These are phyloP conservation scores for Cheilosia grossa DNA, from an alignment of 2,888 invertebrate species.

Conservation along the genomic window DNA sequence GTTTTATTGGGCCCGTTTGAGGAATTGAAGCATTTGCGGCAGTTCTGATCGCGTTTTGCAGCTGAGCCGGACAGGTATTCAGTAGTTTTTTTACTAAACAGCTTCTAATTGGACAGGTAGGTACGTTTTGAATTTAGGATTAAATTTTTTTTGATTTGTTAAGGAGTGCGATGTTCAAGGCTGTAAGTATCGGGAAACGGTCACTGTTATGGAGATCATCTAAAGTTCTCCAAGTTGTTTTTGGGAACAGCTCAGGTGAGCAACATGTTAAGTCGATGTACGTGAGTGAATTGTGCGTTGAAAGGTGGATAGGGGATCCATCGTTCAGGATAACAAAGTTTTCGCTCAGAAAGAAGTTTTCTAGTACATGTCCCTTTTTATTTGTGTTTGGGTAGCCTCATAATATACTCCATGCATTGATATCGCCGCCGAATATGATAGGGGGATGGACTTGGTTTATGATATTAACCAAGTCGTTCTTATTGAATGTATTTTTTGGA, in stretches of 20 bases:
- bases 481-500: not conserved
- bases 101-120: slow-evolving; percentile 7
- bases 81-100: not conserved
- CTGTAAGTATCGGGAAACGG: slow-evolving; percentile 31
- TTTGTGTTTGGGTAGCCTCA: slow-evolving; percentile 25
- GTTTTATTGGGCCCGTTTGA: not conserved
- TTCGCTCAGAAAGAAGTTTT: slow-evolving; percentile 12
- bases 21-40: slow-evolving; percentile 16
- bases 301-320: slow-evolving; percentile 16
- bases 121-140: slow-evolving; percentile 24
- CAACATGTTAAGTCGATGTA: slow-evolving; percentile 33
- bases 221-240: too few relatives aligned
- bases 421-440: not conserved
- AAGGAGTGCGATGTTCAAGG: not conserved
- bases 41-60: slow-evolving; percentile 5
- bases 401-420: slow-evolving; percentile 20
- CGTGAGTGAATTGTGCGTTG: not conserved
- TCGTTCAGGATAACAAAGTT: slow-evolving; percentile 16
- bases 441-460: not conserved
- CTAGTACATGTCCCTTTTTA: slow-evolving; percentile 10
- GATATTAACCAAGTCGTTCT: not conserved
- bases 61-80: not conserved
- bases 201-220: slow-evolving; percentile 25
- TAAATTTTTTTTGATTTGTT: not conserved
- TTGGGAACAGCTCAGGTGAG: not conserved